Evolutionary conservation across 2,888 invertebrate species (phyloP), one percentile per base, ranked within the genome.

Genomic region (Lomographa bimaculata): DNA sequence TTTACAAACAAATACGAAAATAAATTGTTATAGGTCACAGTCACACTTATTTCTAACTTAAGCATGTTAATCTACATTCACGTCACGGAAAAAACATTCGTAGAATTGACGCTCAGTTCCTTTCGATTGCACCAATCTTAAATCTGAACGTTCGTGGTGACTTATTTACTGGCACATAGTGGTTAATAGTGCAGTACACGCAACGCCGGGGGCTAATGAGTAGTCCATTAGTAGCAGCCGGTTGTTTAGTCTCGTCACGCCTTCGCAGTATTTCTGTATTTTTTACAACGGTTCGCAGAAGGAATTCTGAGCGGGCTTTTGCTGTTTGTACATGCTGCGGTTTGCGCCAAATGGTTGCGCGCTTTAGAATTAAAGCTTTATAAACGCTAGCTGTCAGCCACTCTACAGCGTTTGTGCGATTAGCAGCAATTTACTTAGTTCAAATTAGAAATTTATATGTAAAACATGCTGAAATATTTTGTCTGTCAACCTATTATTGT

Each of bases 121-220:
- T 39, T 39, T 46, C 38, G 36, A 46, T 24, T 46, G 45, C 49
- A 28, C 24, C 35, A 49, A 46, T 44, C 33, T 42, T 40, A 40
- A 35, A 45, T 40, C 40, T 25, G 38, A 35, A 36, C 35, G 34
- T 40, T 38, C 37, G 37, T 16, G 36, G 36, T 30, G 36, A 51
- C 46, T 49, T 51, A 49, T 54, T 46, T 49, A 51, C 46, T 20
- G 33, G 44, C 35, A 45, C 42, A 50, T 42, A 49, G 44, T 44
- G 27, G 50, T 46, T 47, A 54, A 50, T 50, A 54, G 44, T 45
- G 35, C 44, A 40, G 35, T 38, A 41, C 54, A 51, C 54, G 54
- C 51, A 44, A 5, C 23, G 26, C 38, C 25, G n/a, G 21, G 25
- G 33, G 37, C 45, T 54, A 54, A 54, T 54, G 54, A 54, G 46